A percentile compares a stretch with the other conserved stretches of the same genome.
phyloP scores from a whole-genome alignment of 2,888 invertebrate genomes.

The Calameuta pallipes region DNA sequence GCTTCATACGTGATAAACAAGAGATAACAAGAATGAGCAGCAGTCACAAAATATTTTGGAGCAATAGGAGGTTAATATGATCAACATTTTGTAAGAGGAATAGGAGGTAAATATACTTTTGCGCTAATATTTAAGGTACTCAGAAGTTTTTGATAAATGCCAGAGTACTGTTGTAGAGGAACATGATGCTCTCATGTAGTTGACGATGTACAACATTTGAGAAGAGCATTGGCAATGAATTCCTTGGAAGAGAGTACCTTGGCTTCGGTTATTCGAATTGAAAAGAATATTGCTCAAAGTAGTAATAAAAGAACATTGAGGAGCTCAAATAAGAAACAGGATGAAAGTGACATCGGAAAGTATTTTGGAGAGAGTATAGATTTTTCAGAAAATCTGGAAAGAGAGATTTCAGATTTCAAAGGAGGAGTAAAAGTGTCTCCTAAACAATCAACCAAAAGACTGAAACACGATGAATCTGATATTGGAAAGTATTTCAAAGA shows the following conservation, averaged over 20 bases:
- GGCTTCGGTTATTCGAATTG: conserved; percentile 29
- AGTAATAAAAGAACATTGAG: conserved; percentile 15
- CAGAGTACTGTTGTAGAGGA: neutral
- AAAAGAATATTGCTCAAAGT: conserved; percentile 3
- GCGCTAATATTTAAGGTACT: neutral
- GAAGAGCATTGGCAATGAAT: conserved; percentile 23
- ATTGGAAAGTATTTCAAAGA: conserved; percentile 19
- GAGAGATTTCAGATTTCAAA: neutral
- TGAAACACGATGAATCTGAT: conserved; percentile 13
- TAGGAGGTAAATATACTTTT: neutral
- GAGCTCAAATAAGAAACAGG: conserved; percentile 11
- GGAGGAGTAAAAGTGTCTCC: neutral
- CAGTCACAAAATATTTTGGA: neutral
- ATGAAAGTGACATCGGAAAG: conserved; percentile 35
- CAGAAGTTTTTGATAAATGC: neutral
- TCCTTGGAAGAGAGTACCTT: conserved; percentile 38
- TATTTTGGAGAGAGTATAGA: conserved; percentile 35
- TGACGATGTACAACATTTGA: neutral
- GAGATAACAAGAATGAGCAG: neutral
- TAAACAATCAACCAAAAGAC: neutral
- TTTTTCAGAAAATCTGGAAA: conserved; percentile 10
- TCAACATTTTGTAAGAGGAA: neutral
- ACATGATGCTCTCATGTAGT: neutral
- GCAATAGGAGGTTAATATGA: neutral
- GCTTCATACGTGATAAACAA: neutral